Percentiles rank a stretch among this genome's conserved stretches.
Evolutionary conservation across 2,113 vertebrate species (phyloP).

Genomic region (Fukomys damarensis): DNA sequence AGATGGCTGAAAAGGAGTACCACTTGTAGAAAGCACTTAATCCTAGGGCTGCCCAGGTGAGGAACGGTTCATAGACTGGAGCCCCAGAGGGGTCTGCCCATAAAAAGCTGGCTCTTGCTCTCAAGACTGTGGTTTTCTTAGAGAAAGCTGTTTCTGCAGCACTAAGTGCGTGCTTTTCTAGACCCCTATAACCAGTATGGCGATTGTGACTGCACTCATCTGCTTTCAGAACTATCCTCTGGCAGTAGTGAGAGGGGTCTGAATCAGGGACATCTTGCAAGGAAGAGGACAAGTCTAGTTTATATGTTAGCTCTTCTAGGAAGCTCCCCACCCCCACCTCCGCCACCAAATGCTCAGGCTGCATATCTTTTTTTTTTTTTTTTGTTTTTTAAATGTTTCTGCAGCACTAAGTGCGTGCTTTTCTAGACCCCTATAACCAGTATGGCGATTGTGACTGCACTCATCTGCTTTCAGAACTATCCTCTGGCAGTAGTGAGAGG

Average conservation of each 20-base stretch:
- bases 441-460: background rate
- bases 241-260: background rate
- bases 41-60: background rate
- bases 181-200: background rate
- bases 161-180: background rate
- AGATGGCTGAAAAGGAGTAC: background rate
- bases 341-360: background rate
- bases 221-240: background rate
- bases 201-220: background rate
- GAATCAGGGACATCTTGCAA: background rate
- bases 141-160: background rate
- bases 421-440: background rate
- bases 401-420: background rate
- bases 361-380: background rate
- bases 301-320: background rate
- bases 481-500: background rate
- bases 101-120: background rate
- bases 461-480: background rate
- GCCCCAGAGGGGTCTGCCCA: background rate
- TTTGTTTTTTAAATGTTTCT: no score
- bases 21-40: background rate
- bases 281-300: background rate
- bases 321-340: background rate
- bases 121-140: background rate
- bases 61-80: background rate